These are phyloP conservation scores for Percina caprodes DNA, from an alignment of 2,113 vertebrate species.

Conservation along the genomic window DNA sequence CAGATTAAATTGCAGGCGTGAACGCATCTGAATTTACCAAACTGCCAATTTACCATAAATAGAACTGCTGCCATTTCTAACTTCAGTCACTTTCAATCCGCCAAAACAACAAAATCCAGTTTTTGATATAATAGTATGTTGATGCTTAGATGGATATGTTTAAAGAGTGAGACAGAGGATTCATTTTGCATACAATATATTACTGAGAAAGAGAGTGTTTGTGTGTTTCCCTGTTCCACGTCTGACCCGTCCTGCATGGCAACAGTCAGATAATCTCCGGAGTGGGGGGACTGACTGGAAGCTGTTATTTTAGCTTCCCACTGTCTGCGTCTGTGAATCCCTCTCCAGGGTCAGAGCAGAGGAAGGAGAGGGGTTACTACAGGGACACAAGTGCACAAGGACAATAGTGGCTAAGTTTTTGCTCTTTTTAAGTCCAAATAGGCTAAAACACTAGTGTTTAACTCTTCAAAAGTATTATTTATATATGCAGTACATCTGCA, in stretches of 20 bases:
- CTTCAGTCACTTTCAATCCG: neutral
- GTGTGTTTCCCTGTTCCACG: slow-evolving; percentile 8
- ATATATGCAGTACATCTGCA: slow-evolving; percentile 21
- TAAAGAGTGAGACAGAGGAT: neutral
- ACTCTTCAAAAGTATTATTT: slow-evolving; percentile 11
- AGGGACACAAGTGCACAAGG: neutral
- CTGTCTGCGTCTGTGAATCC: slow-evolving; percentile 50
- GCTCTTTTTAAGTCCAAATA: neutral
- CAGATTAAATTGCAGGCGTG: slow-evolving; percentile 34
- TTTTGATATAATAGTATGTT: neutral
- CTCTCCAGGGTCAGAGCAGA: slow-evolving; percentile 39
- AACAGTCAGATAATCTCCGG: slow-evolving; percentile 52
- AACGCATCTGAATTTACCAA: slow-evolving; percentile 53
- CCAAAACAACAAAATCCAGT: slow-evolving; percentile 4
- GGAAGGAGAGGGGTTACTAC: slow-evolving; percentile 40
- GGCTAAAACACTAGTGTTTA: neutral
- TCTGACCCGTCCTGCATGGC: slow-evolving; percentile 35
- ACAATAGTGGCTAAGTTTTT: neutral
- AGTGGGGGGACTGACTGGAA: slow-evolving; percentile 53
- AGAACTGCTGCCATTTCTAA: slow-evolving; percentile 18
- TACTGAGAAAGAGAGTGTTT: neutral
- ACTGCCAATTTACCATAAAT: slow-evolving; percentile 43
- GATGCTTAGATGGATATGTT: neutral
- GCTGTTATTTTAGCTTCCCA: slow-evolving; percentile 52
- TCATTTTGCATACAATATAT: neutral